These are phyloP conservation scores for Grantiella picta DNA, from an alignment of 2,113 vertebrate genomes.

Conservation along the genomic window DNA sequence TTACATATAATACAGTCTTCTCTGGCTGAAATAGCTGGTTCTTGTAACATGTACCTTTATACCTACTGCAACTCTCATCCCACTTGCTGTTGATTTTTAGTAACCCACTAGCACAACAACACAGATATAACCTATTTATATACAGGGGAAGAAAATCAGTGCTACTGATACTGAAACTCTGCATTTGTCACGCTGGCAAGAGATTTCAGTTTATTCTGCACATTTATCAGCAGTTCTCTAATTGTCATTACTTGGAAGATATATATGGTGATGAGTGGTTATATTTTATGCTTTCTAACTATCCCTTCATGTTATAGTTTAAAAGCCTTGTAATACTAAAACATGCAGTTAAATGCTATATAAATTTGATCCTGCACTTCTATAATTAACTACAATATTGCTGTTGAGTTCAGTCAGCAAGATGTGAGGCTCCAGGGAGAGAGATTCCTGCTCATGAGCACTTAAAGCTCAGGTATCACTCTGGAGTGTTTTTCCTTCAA, in stretches of 20 bases:
- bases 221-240: neutral
- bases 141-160: neutral
- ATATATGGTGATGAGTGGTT: neutral
- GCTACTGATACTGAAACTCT: neutral
- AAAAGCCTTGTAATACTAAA: neutral
- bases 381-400: neutral
- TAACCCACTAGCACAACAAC: neutral
- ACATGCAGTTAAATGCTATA: neutral
- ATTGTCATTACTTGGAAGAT: neutral
- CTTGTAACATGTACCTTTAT: neutral
- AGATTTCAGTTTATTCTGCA: neutral
- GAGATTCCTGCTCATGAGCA: neutral
- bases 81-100: neutral
- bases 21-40: neutral
- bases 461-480: neutral
- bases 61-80: neutral
- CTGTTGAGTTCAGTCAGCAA: neutral
- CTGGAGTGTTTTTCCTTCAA: neutral
- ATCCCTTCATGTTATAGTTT: neutral
- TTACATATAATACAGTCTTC: neutral
- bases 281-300: neutral
- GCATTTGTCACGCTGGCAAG: neutral
- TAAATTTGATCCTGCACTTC: neutral
- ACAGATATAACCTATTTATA: neutral
- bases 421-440: neutral